These are phyloP conservation scores for Electrophaes corylata DNA, from an alignment of 2,888 invertebrate species.

Conservation along the genomic window DNA sequence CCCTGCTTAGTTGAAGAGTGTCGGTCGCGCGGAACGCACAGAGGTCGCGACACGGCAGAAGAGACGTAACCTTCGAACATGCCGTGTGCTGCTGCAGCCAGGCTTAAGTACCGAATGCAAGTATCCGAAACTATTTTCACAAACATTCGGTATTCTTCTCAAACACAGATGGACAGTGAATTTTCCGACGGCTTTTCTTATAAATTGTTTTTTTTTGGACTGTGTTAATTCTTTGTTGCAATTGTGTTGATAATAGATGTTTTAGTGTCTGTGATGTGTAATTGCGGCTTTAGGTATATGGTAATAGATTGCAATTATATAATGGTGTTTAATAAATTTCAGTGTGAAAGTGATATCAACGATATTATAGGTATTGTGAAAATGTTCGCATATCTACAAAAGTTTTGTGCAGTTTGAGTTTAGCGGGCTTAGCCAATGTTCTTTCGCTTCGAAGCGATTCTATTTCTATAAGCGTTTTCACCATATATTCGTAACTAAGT, in stretches of 20 bases:
- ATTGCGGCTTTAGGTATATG: not conserved
- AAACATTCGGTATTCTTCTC: constrained; percentile 1
- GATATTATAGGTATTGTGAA: too few relatives aligned
- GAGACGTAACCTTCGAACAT: constrained; percentile 65
- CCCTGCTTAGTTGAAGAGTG: constrained; percentile 72
- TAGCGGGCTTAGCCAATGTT: too few relatives aligned
- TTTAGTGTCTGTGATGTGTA: not conserved
- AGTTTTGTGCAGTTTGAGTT: not conserved
- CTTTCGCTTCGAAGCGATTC: too few relatives aligned
- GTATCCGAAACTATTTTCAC: constrained; percentile 53
- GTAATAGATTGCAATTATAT: not conserved
- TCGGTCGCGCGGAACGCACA: constrained; percentile 70
- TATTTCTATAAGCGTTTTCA: constrained; percentile 21
- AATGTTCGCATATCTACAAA: not conserved
- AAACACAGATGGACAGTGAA: constrained; percentile 3
- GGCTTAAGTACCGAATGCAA: constrained; percentile 76
- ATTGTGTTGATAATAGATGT: too few relatives aligned
- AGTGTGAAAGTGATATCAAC: too few relatives aligned
- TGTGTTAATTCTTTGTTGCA: not conserved
- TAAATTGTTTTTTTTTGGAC: not conserved
- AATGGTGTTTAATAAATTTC: not conserved
- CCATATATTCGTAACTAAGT: not conserved
- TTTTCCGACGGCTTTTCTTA: not conserved
- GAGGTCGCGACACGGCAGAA: constrained; percentile 52
- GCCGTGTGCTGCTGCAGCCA: constrained; percentile 71